Evolutionary conservation across 1,140 invertebrate species (phyloP), one percentile per base, ranked within the genome.

Genomic region (Scaptodrosophila lebanonensis): DNA sequence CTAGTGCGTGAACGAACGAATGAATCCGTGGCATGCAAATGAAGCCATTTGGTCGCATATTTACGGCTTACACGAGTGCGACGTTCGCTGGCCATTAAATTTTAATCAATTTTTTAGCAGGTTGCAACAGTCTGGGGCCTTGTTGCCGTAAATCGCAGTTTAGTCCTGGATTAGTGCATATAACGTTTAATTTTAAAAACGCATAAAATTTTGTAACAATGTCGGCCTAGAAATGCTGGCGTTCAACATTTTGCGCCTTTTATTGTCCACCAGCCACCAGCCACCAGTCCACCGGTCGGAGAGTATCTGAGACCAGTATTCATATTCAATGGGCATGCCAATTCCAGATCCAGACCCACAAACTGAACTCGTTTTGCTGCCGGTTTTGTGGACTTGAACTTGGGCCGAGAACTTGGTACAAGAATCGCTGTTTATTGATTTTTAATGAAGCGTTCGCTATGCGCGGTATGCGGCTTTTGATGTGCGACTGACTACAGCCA

Each of bases 181-280:
- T 68, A 83, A 84, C 77, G 79, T 83, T 83, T 83, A 84, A 83
- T 84, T 73, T 79, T 83, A 67, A 83, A 79, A 83, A 84, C 61
- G 65, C 73, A 84, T 83, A 79, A 83, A 83, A 84, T 62, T 66
- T 70, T 84, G 72, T 84, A 83, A 83, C 68, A 84, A 70, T 73
- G 77, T 83, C 77, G 53, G 29, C 29, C 22, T n/a, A 17, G 36
- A 66, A 51, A 52, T 35, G 32, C 11, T 38, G 12, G 25, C 36
- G 51, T 52, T 70, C 44, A 60, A 77, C 54, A 65, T 72, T 58
- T 77, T 77, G 59, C 54, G 73, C 67, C 73, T 62, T 68, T 77
- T 79, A 68, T 67, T 66, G 56, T 36, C 15, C 22, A n/a, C n/a
- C n/a, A n/a, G n/a, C n/a, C n/a, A n/a, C n/a, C n/a, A n/a, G n/a